Evolutionary conservation across 2,797 vertebrate species (phyloP).

Genomic region (Serranus cabrilla): DNA sequence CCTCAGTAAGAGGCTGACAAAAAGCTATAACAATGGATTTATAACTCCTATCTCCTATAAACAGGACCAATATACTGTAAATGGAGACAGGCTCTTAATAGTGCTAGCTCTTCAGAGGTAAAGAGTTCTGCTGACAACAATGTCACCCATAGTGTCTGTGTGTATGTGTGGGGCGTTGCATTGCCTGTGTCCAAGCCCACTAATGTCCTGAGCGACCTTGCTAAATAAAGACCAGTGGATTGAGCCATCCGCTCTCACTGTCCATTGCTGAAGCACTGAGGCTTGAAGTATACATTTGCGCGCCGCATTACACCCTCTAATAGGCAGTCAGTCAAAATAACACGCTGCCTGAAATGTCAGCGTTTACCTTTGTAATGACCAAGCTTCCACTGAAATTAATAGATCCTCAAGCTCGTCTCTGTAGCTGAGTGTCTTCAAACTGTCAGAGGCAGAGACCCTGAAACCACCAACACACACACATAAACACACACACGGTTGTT

Average conservation of each 20-base stretch:
- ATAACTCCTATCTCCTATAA: constrained; percentile 69
- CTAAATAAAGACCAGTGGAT: constrained; percentile 78
- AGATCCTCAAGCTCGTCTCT: constrained; percentile 62
- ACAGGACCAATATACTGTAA: constrained; percentile 71
- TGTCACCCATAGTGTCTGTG: constrained; percentile 44
- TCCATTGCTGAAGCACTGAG: constrained; percentile 73
- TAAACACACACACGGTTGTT: not conserved
- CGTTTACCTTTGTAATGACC: constrained; percentile 82
- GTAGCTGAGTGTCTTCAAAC: constrained; percentile 54
- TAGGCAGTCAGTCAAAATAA: constrained; percentile 84
- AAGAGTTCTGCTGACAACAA: constrained; percentile 61
- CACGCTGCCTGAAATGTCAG: constrained; percentile 80
- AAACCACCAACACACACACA: constrained; percentile 24
- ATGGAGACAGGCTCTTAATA: constrained; percentile 68
- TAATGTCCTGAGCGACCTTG: constrained; percentile 78
- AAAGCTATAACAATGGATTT: constrained; percentile 71
- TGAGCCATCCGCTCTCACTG: constrained; percentile 67
- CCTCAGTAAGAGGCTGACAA: constrained; percentile 53
- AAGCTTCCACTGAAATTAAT: constrained; percentile 71
- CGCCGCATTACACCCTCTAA: constrained; percentile 81
- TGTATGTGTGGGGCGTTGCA: constrained; percentile 23
- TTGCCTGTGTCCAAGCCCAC: constrained; percentile 57
- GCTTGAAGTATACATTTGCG: constrained; percentile 84
- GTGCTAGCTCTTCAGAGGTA: constrained; percentile 44
- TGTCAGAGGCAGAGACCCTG: constrained; percentile 49